Base-by-base conservation (phyloP, 1,140 invertebrate species). In the Philopotamus ludificatus region DNA sequence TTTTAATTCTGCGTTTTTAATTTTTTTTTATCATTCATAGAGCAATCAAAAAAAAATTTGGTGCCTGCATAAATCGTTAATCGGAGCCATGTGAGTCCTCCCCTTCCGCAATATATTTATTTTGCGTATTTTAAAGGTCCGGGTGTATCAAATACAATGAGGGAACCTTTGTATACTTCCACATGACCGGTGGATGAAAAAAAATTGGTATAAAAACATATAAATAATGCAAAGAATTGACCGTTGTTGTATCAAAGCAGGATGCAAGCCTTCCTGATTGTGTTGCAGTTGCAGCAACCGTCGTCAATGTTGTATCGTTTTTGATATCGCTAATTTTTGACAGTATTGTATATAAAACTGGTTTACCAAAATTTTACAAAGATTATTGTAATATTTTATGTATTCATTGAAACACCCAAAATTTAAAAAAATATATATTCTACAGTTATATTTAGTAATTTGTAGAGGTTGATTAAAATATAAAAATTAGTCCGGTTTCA, bases 41-140 rank as follows among this genome's bases (percentile, higher is more conserved):
- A 7, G 28, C 4, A 7, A 12, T 7, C 4, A 34, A 34, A 34
- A 34, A 7, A 7, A 34, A 4, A 34, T 34, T 34, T 34, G 28
- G 4, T 4, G 12, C 28, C 4, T 7, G 12, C 4, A 34, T 34
- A 12, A 12, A 34, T 34, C 12, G 4, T 34, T 34, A 34, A 34
- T 34, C 28, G 28, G 28, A 4, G 4, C 12, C 28, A 34, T 34
- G 4, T 12, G 7, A 9, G 4, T 47, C 44, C 44, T 12, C 44
- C 44, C 44, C 44, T 47, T 47, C 44, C 44, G 44, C 44, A 47
- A 34, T 12, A 7, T 34, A 47, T 47, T 47, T 47, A 47, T 47
- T 47, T 16, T 47, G 10, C 18, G 44, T 16, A 47, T 47, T 47
- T 47, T 9, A 47, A 47, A 8, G 10, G 18, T 9, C 44, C 18